These are phyloP conservation scores for Mesocricetus auratus DNA, from an alignment of 2,113 vertebrate species.

Conservation along the genomic window DNA sequence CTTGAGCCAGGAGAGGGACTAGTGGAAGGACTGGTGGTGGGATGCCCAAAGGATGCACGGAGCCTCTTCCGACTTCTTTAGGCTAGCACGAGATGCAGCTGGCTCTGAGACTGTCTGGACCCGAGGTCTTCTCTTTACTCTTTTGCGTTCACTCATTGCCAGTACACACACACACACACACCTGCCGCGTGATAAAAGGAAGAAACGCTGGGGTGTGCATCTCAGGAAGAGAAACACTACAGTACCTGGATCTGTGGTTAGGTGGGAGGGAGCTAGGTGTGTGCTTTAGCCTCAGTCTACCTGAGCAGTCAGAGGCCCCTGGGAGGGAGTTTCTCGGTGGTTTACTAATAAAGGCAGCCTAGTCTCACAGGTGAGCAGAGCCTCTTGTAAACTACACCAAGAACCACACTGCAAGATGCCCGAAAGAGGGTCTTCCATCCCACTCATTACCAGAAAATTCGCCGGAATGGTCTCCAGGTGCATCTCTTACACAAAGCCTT, in stretches of 20 bases:
- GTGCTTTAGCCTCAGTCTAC: not conserved
- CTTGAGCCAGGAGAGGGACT: not conserved
- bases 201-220: not conserved
- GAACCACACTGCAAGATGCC: not conserved
- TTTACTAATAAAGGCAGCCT: not conserved
- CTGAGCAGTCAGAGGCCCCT: not conserved
- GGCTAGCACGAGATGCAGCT: not conserved
- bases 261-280: not conserved
- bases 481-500: not conserved
- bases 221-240: not conserved
- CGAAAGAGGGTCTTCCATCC: not conserved
- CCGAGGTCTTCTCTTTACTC: not conserved
- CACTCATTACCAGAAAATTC: not conserved
- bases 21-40: not conserved
- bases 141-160: not conserved
- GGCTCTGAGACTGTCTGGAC: not conserved
- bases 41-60: rapidly evolving
- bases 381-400: not conserved
- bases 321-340: not conserved
- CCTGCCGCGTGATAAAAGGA: not conserved
- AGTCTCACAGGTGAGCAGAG: not conserved
- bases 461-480: too few species aligned
- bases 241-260: not conserved
- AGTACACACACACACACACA: not conserved
- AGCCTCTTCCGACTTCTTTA: not conserved